Evolutionary conservation across 2,113 vertebrate species (phyloP), one percentile per base, ranked within the genome.

Genomic region (Ciconia boyciana): DNA sequence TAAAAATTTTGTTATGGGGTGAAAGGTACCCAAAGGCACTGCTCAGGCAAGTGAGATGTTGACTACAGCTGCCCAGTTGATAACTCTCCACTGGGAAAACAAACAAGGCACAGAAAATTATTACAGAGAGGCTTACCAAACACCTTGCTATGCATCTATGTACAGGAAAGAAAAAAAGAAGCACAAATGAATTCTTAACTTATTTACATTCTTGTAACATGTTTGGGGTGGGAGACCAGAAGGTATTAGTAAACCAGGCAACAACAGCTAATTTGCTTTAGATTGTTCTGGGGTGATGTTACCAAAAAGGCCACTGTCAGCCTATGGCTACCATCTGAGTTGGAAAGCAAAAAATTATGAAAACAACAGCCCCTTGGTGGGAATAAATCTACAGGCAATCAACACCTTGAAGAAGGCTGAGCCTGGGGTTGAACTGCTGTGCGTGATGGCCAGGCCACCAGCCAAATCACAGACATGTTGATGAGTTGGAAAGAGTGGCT

Each of bases 231-330:
- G 5, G 31, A 80, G 2, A 41, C 1, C 44, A 51, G 68, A 61
- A 29, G 16, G 5, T 18, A 44, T 32, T 17, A 76, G 5, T 64
- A 82, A 88, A 44, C 1, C 9, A 82, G 28, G 9, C 16, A 60
- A 41, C 44, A 74, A 13, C 36, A 68, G 11, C 7, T 69, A 44
- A 18, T 68, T 44, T 87, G 15, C 2, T 51, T 52, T 52, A 68
- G 32, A 55, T 39, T 31, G 8, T 34, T 54, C 24, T 77, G 31
- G 5, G 7, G 3, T 4, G 2, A 60, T 64, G 24, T 0, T 0
- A 88, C 11, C 31, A n/a, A 22, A 8, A 55, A 81, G 2, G 5
- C 28, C 4, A 1, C 25, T 83, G 71, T 52, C 57, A 76, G 26
- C 71, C 66, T 62, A 71, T 68, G 57, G 46, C 11, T 52, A n/a